Evolutionary conservation across 2,888 invertebrate species (phyloP).

Genomic region (Nomada ruficornis): DNA sequence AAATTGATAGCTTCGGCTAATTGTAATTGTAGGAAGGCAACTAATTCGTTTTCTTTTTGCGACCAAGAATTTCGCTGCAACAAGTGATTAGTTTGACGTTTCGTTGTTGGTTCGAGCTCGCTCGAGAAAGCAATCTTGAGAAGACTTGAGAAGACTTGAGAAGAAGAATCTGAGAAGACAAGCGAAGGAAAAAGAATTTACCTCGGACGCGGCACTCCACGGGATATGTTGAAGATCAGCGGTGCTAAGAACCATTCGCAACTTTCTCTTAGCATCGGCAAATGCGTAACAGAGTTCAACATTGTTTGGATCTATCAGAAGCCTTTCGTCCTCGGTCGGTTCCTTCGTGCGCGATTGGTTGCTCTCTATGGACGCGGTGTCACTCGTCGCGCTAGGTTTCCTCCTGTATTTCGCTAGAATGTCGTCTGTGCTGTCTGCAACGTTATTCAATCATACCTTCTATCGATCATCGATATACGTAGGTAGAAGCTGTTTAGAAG

Average conservation of each 20-base stretch:
- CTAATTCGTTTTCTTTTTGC: conserved; percentile 85
- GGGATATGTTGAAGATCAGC: conserved; percentile 91
- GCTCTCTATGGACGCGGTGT: conserved; percentile 84
- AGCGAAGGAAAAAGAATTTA: conserved; percentile 34
- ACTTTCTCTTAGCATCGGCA: conserved; percentile 92
- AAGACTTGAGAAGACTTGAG: too few species aligned
- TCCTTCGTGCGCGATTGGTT: conserved; percentile 83
- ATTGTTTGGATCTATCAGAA: conserved; percentile 85
- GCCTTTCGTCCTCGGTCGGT: conserved; percentile 84
- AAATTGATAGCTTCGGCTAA: conserved; percentile 93
- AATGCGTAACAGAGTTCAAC: conserved; percentile 87
- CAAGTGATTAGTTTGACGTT: neutral
- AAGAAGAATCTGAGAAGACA: too few species aligned
- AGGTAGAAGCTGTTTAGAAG: neutral
- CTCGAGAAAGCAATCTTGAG: too few species aligned
- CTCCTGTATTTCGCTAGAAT: conserved; percentile 97
- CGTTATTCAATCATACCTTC: neutral
- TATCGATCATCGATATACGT: too few species aligned
- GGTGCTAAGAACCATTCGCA: conserved; percentile 95
- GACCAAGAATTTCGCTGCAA: conserved; percentile 82
- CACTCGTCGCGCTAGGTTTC: conserved; percentile 87
- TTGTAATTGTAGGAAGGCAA: conserved; percentile 90
- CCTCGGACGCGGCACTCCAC: conserved; percentile 79
- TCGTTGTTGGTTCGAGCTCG: too few species aligned
- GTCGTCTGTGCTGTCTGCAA: conserved; percentile 92